A percentile compares a stretch with the other conserved stretches of the same genome.
Evolutionary conservation across 2,888 invertebrate species (phyloP).

Genomic region (Liodrosophila aerea): DNA sequence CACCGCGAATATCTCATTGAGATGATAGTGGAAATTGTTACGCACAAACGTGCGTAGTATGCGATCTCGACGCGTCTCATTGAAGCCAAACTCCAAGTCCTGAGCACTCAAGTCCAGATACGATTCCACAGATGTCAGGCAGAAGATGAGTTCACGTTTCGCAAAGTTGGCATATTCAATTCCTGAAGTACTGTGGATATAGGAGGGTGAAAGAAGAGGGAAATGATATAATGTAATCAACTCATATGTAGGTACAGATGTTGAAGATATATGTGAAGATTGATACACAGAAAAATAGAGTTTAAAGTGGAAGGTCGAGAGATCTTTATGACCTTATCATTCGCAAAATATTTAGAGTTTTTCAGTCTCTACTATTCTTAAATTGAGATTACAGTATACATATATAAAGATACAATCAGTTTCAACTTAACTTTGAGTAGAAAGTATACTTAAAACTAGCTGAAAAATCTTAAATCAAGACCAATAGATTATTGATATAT

Average conservation of each 20-base stretch:
- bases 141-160: conserved; percentile 91
- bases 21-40: conserved; percentile 96
- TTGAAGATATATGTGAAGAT: background rate
- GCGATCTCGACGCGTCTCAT: conserved; percentile 92
- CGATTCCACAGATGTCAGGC: conserved; percentile 91
- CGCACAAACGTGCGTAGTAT: conserved; percentile 95
- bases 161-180: conserved; percentile 92
- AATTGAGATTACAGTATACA: too few relatives aligned
- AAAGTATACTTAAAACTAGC: too few relatives aligned
- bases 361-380: too few relatives aligned
- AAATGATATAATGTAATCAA: too few relatives aligned
- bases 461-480: too few relatives aligned
- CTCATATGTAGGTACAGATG: too few relatives aligned
- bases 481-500: too few relatives aligned
- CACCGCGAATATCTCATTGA: conserved; percentile 97
- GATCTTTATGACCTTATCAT: too few relatives aligned
- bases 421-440: too few relatives aligned
- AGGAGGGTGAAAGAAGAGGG: background rate
- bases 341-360: too few relatives aligned
- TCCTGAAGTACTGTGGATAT: conserved; percentile 86
- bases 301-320: too few relatives aligned
- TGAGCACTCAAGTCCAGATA: conserved; percentile 91
- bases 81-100: conserved; percentile 95
- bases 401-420: too few relatives aligned
- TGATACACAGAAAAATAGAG: background rate